These are phyloP conservation scores for Epinephelus lanceolatus DNA, from an alignment of 2,113 vertebrate species.

Conservation along the genomic window DNA sequence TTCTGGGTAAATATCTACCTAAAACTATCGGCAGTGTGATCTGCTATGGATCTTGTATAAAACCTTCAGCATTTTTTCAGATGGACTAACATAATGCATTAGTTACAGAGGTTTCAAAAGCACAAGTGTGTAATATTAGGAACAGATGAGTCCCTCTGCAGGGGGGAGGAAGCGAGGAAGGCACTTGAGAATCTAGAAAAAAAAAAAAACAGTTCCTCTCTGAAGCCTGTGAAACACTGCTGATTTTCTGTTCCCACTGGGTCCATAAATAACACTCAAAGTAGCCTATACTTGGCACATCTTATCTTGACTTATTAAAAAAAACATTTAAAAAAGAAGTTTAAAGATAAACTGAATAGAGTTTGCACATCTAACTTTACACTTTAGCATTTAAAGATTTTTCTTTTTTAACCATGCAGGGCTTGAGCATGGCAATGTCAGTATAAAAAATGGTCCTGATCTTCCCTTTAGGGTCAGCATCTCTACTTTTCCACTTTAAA, in stretches of 20 bases:
- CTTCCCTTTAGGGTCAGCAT: background rate
- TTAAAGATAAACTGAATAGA: slow-evolving; percentile 28
- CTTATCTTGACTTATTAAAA: slow-evolving; percentile 61
- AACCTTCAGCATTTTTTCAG: slow-evolving; percentile 74
- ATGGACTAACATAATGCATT: slow-evolving; percentile 79
- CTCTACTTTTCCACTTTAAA: background rate
- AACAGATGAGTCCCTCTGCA: slow-evolving; percentile 84
- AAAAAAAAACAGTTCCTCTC: slow-evolving; percentile 54
- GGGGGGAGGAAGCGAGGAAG: slow-evolving; percentile 47
- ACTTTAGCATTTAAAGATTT: background rate
- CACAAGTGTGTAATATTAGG: slow-evolving; percentile 84
- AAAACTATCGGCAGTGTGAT: slow-evolving; percentile 43
- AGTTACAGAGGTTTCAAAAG: slow-evolving; percentile 79
- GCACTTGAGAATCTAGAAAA: slow-evolving; percentile 53
- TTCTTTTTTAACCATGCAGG: background rate
- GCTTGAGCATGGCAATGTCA: background rate
- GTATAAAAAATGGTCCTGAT: background rate
- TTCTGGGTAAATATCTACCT: slow-evolving; percentile 50
- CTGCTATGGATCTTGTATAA: slow-evolving; percentile 54
- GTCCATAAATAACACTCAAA: slow-evolving; percentile 72
- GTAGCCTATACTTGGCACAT: slow-evolving; percentile 42
- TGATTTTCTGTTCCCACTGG: slow-evolving; percentile 70
- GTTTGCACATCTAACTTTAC: slow-evolving; percentile 22
- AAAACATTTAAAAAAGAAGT: slow-evolving; percentile 32
- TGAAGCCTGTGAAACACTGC: slow-evolving; percentile 64